Evolutionary conservation across 2,113 vertebrate species (phyloP).

Genomic region (Eurypyga helias): DNA sequence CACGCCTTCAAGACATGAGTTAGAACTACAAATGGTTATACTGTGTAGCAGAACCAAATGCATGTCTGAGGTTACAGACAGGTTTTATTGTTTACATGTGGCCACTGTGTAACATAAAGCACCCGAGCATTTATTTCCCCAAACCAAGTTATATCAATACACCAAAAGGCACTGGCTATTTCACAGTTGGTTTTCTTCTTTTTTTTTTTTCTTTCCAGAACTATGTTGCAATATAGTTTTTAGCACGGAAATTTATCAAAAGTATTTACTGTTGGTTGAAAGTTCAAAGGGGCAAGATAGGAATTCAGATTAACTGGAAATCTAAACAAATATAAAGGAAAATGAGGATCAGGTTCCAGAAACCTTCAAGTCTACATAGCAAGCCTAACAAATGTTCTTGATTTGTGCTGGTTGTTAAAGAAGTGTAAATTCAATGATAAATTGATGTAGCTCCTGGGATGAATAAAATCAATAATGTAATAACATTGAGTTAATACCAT

Average conservation of each 20-base stretch:
- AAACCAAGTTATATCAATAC: not conserved
- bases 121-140: not conserved
- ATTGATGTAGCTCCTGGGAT: constrained; percentile 43
- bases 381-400: constrained; percentile 48
- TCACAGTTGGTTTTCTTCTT: not conserved
- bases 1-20: not conserved
- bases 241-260: constrained; percentile 36
- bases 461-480: constrained; percentile 62
- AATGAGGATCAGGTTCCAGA: constrained; percentile 27
- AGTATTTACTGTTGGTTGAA: constrained; percentile 50
- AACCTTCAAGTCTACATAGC: not conserved
- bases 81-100: constrained; percentile 2
- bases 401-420: constrained; percentile 54
- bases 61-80: not conserved
- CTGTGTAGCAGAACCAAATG: not conserved
- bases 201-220: not conserved
- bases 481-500: constrained; percentile 50
- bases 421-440: constrained; percentile 58
- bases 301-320: constrained; percentile 65
- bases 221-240: constrained; percentile 52
- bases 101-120: not conserved
- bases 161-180: not conserved
- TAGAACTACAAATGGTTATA: not conserved
- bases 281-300: constrained; percentile 57
- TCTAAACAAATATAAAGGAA: constrained; percentile 53